Base-by-base conservation (phyloP, 2,113 vertebrate genomes). In the Gobiocypris rarus region DNA sequence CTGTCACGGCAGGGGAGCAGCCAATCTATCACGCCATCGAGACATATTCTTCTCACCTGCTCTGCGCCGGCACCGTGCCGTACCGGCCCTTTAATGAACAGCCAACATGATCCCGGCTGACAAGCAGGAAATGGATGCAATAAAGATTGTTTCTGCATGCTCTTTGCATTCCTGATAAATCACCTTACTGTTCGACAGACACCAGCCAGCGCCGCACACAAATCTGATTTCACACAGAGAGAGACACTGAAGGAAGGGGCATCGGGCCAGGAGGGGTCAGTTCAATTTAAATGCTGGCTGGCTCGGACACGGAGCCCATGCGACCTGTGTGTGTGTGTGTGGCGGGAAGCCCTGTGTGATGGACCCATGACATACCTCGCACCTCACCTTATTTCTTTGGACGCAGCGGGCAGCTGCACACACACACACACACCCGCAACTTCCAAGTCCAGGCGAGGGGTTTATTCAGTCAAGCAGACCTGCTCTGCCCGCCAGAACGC, bases 71-170 rank as follows among this genome's bases (percentile, higher is more conserved):
- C 58, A 63, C 24, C 77, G 77, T 41, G 38, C 48, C 48, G 80
- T 70, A 96, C 97, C 96, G 96, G 93, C 96, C 96, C 96, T 98
- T 98, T 99, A 98, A 98, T 98, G 97, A 99, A 99, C 97, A 99
- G 97, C 96, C 97, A 97, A 99, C 97, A 98, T 98, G 96, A 99
- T 99, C 96, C 97, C 95, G 95, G 95, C 97, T 99, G 97, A 99
- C 97, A 99, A 98, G 97, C 97, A 98, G 97, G 97, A 99, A 99
- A 99, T 99, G 96, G 97, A 98, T 98, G 97, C 98, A 99, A 99
- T 99, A 99, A 99, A 98, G 98, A 98, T 98, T 97, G 97, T 98
- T 99, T 99, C 97, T 98, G 97, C 98, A 98, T 97, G 98, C 97
- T 99, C 97, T 98, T 99, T 98, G 97, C 97, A 99, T 99, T 97